Conservation (phyloP, 2,113 vertebrate species). For the Epinephelus cyanopodus region DNA sequence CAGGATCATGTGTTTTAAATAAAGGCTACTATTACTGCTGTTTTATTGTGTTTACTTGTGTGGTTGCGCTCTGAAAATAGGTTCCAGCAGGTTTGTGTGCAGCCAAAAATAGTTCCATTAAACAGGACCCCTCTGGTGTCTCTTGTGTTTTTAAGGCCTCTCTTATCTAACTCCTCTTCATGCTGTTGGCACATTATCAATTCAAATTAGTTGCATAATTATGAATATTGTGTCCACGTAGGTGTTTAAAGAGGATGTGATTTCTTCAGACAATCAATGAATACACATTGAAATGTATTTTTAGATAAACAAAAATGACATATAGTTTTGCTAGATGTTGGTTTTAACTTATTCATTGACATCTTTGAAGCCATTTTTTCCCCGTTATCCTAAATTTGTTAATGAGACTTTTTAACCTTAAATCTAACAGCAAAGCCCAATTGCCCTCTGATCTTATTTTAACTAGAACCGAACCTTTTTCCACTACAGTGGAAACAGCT, state of each 20-base stretch:
- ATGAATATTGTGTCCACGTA: conserved; percentile 16
- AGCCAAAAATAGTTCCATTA: conserved; percentile 57
- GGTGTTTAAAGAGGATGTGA: not conserved
- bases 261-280: not conserved
- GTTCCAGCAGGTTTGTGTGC: conserved; percentile 54
- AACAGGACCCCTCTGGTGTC: conserved; percentile 37
- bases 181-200: conserved; percentile 26
- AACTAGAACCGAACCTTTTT: not conserved
- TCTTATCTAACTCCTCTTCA: conserved; percentile 14
- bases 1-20: conserved; percentile 57
- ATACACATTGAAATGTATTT: not conserved
- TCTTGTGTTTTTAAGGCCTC: conserved; percentile 19
- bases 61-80: conserved; percentile 55
- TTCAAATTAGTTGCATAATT: conserved; percentile 42
- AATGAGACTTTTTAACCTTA: not conserved
- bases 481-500: not conserved
- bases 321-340: not conserved
- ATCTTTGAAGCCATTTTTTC: not conserved
- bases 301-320: not conserved
- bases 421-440: not conserved
- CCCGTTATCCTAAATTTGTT: not conserved
- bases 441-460: not conserved
- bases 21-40: conserved; percentile 45
- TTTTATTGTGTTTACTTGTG: conserved; percentile 54
- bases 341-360: conserved; percentile 2